phyloP scores from a whole-genome alignment of 53 echinoderm and acorn worm genomes.

The Paelopatides confundens region DNA sequence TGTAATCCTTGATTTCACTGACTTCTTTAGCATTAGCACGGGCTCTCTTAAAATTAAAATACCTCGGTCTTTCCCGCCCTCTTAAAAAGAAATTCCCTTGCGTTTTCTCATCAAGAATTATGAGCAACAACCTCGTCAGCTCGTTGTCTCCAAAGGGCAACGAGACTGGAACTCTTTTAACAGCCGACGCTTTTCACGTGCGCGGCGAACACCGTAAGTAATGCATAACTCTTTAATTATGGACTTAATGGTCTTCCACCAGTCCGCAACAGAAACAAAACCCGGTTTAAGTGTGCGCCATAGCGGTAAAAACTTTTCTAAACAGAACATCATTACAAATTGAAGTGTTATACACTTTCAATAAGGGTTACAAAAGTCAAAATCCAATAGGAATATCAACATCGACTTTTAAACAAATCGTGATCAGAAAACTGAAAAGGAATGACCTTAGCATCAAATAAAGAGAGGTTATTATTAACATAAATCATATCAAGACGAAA shows the following conservation, averaged over 20 bases:
- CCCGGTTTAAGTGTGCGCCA: constrained; percentile 1
- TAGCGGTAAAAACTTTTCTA: neutral
- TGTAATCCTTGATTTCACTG: neutral
- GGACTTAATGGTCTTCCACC: constrained; percentile 3
- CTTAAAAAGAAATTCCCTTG: constrained; percentile 13
- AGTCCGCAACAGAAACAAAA: neutral
- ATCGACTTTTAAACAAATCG: too few species aligned
- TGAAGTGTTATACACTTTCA: neutral
- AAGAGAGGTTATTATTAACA: neutral
- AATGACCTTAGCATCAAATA: neutral
- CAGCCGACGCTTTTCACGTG: neutral
- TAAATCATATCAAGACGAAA: neutral
- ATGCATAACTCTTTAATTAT: neutral
- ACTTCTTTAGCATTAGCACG: neutral
- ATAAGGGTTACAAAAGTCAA: neutral
- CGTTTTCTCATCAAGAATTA: neutral
- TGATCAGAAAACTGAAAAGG: neutral
- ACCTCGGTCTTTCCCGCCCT: constrained; percentile 43
- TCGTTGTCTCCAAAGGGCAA: neutral
- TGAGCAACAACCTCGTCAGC: neutral
- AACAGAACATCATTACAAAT: neutral
- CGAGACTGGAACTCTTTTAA: neutral
- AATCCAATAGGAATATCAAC: too few species aligned
- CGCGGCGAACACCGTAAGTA: neutral
- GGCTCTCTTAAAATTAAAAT: constrained; percentile 37